Percentiles rank a stretch among this genome's conserved stretches.
These are phyloP conservation scores for Phyllopteryx taeniolatus DNA, from an alignment of 2,113 vertebrate species.

Conservation along the genomic window DNA sequence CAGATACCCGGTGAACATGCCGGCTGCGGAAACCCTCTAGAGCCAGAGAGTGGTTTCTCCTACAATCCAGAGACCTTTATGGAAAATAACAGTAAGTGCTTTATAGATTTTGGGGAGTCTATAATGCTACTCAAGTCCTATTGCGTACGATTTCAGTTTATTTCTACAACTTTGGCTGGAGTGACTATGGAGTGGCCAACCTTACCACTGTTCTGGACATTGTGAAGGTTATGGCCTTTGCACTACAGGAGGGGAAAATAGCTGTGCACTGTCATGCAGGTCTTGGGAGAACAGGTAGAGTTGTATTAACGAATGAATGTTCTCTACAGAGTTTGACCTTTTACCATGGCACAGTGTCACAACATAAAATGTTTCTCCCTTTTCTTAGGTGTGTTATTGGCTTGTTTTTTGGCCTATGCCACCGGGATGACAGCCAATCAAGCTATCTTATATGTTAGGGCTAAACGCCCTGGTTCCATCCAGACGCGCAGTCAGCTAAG, in stretches of 20 bases:
- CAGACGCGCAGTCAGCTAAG: slow-evolving; percentile 89
- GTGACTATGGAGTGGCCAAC: slow-evolving; percentile 89
- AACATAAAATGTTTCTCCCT: not conserved
- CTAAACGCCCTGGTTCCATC: slow-evolving; percentile 89
- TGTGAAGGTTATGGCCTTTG: slow-evolving; percentile 91
- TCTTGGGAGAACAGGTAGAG: slow-evolving; percentile 89
- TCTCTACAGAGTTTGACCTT: not conserved
- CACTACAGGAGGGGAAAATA: slow-evolving; percentile 88
- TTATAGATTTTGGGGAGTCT: slow-evolving; percentile 2
- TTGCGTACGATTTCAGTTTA: slow-evolving; percentile 77
- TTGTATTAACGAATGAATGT: not conserved
- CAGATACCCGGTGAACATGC: slow-evolving; percentile 91
- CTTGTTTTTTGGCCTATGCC: slow-evolving; percentile 89
- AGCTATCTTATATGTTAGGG: slow-evolving; percentile 87
- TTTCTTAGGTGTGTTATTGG: slow-evolving; percentile 85
- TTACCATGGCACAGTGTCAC: not conserved
- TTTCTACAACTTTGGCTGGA: slow-evolving; percentile 95
- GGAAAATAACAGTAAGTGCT: slow-evolving; percentile 87
- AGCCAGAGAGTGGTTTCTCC: slow-evolving; percentile 88
- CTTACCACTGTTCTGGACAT: slow-evolving; percentile 87
- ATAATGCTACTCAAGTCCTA: not conserved
- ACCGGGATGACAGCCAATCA: slow-evolving; percentile 91
- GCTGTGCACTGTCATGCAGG: slow-evolving; percentile 92
- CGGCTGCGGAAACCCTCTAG: slow-evolving; percentile 86
- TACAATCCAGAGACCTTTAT: slow-evolving; percentile 91